These are phyloP conservation scores for Typhlichthys eigenmanni DNA, from an alignment of 2,797 vertebrate species.

Conservation along the genomic window DNA sequence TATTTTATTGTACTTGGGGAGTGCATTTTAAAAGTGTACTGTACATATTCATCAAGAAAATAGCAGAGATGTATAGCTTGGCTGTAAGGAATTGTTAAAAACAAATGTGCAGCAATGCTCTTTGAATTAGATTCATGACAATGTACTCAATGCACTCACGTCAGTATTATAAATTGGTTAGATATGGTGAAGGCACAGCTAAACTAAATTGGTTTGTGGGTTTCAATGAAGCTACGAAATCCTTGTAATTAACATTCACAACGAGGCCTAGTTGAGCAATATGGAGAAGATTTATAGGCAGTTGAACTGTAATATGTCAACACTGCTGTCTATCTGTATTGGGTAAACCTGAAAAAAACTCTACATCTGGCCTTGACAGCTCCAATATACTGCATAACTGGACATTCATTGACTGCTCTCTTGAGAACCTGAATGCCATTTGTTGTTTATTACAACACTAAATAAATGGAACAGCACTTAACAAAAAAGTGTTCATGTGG, in stretches of 20 bases:
- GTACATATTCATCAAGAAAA: constrained; percentile 35
- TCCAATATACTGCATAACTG: not conserved
- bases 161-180: not conserved
- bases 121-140: constrained; percentile 36
- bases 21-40: constrained; percentile 32
- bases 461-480: no score
- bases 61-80: not conserved
- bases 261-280: not conserved
- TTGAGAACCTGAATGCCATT: constrained; percentile 53
- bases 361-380: constrained; percentile 41
- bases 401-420: constrained; percentile 41
- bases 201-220: constrained; percentile 8
- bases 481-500: constrained; percentile 65
- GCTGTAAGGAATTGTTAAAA: constrained; percentile 13
- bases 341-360: not conserved
- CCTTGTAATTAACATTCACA: constrained; percentile 2
- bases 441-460: constrained; percentile 33
- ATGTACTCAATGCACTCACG: constrained; percentile 22
- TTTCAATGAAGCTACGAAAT: no score
- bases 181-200: constrained; percentile 39
- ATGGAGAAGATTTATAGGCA: no score
- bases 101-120: constrained; percentile 24
- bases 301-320: no score
- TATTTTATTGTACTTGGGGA: constrained; percentile 18
- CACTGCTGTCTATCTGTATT: not conserved